Percentiles rank a stretch among this genome's conserved stretches.
phyloP scores from a whole-genome alignment of 2,113 vertebrate species.

The Xyliphius kryptos region DNA sequence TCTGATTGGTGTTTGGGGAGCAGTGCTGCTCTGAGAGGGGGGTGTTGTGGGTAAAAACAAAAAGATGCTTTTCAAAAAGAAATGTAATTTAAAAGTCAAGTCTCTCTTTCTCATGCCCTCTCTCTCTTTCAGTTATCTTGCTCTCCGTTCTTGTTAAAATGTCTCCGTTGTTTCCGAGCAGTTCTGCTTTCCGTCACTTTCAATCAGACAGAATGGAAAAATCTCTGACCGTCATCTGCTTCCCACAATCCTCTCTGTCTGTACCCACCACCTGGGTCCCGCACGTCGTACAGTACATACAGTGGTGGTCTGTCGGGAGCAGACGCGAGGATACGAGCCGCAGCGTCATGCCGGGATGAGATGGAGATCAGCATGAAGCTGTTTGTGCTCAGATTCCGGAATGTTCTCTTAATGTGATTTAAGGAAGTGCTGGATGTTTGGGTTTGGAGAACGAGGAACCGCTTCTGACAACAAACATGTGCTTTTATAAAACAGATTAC shows the following conservation, averaged over 20 bases:
- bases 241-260: constrained; percentile 23
- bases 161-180: constrained; percentile 42
- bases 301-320: no score
- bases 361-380: no score
- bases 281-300: not conserved
- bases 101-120: not conserved
- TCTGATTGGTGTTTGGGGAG: no score
- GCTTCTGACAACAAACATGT: not conserved
- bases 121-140: constrained; percentile 6
- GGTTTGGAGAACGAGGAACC: no score
- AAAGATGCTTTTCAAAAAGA: no score
- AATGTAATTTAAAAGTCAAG: no score
- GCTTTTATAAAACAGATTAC: constrained; percentile 26
- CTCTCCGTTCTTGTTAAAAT: constrained; percentile 32
- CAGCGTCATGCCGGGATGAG: no score
- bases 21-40: no score
- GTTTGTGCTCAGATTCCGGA: constrained; percentile 27
- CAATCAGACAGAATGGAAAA: constrained; percentile 52
- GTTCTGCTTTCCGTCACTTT: constrained; percentile 49
- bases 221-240: constrained; percentile 35
- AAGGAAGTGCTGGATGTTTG: not conserved
- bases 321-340: no score
- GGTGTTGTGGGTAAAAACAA: no score
- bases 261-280: not conserved
- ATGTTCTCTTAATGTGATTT: constrained; percentile 23